Evolutionary conservation across 2,113 vertebrate genomes (phyloP), one percentile per base, ranked within the genome.

Genomic region (Phaetusa simplex): DNA sequence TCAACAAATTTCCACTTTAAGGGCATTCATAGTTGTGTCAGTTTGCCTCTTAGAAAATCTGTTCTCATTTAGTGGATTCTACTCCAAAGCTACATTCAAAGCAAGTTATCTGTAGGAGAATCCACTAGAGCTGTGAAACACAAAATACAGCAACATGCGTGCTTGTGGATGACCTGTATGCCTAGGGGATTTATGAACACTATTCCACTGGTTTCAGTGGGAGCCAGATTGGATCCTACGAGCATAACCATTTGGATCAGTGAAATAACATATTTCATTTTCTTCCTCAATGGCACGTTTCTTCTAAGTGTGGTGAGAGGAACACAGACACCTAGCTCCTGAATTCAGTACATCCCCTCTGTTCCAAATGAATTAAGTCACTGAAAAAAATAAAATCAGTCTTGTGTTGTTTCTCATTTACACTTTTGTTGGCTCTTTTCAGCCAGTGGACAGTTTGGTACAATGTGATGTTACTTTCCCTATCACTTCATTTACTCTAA

Each of bases 161-260:
- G 30, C 20, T 76, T 0, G 0, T 12, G 30, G 34, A 27, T 2
- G 1, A 52, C 19, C 47, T 42, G 0, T 6, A 8, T 6, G 32
- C 38, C 45, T 23, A 40, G 26, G 3, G 6, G 49, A 49, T 70
- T 85, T 50, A 70, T 9, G 40, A 65, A 84, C 50, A 77, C 26
- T 14, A 65, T 72, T 87, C 29, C 70, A 38, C 26, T 32, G 30
- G 11, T 58, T 91, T 64, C 58, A 64, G 53, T 12, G 13, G 66
- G 32, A 90, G 13, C 8, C 15, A 40, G 45, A 26, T 0, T 42
- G n/a, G 26, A 70, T 66, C 58, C 55, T 50, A 19, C 3, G 4
- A 64, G 21, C 55, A 50, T 12, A 91, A 34, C 4, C 24, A 47
- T 8, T 36, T 59, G 5, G 47, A 70, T 86, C 18, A 40, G 14